Base-by-base conservation (phyloP, 2,888 invertebrate species). In the Papilio demoleus region DNA sequence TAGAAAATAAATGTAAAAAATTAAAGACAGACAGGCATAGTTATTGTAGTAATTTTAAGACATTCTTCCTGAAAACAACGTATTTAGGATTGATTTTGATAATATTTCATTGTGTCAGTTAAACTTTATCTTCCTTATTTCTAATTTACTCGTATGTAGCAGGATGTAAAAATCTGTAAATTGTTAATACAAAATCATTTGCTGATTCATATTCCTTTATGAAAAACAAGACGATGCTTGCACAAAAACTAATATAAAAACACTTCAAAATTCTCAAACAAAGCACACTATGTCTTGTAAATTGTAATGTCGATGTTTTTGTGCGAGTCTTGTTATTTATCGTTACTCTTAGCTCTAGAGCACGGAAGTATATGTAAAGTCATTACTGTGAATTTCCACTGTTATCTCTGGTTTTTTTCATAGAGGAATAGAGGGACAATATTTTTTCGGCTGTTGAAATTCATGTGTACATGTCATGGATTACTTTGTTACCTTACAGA, bases 401-500 rank as follows among this genome's bases (percentile, higher is more conserved):
- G n/a, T n/a, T n/a, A n/a, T n/a, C n/a, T n/a, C n/a, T n/a, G n/a
- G n/a, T 17, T 17, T 11, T 42, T 42, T 42, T 17, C 2, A 42
- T 1, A 42, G 1, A 17, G n/a, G 12, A 17, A 8, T 6, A 17
- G 17, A 17, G 17, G n/a, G 17, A 42, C 17, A 42, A 42, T 5
- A 42, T 42, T 17, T 2, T 42, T 42, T 42, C 6, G 42, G 5
- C 4, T 42, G 42, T 17, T 1, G 42, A 42, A 42, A 42, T 42
- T n/a, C 8, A 61, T 8, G 27, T 1, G 9, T 22, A 14, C 9
- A 34, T 62, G 9, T 22, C 31, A 34, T 47, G 17, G n/a, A n/a
- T 27, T 19, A 19, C 34, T 45, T n/a, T n/a, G 31, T 19, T 45
- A 62, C 45, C 45, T 62, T 62, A 62, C n/a, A 14, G 31, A 45